Conservation (phyloP, 1,140 invertebrate genomes). For the Bombus pyrosoma region DNA sequence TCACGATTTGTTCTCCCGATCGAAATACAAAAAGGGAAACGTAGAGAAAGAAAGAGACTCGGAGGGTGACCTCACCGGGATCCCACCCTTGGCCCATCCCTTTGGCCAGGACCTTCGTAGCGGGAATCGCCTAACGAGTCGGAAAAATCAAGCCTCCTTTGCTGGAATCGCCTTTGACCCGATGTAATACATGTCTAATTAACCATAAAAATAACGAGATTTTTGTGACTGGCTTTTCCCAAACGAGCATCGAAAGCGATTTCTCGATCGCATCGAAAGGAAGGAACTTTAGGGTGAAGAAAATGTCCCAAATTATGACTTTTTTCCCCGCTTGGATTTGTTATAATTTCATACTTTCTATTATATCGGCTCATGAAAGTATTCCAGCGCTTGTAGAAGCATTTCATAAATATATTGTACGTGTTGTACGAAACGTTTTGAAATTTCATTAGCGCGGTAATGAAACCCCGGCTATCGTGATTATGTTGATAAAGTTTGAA, state of each 20-base stretch:
- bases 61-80: not conserved
- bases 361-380: not conserved
- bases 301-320: not conserved
- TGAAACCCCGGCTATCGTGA: not conserved
- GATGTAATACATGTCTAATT: slow-evolving; percentile 74
- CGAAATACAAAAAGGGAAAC: slow-evolving; percentile 43
- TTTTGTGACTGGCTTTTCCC: slow-evolving; percentile 64
- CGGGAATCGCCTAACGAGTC: slow-evolving; percentile 78
- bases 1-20: slow-evolving; percentile 59
- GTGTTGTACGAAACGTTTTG: not conserved
- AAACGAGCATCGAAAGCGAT: slow-evolving; percentile 58
- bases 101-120: slow-evolving; percentile 55
- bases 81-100: slow-evolving; percentile 47
- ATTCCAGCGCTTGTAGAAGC: not conserved
- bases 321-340: too few relatives aligned
- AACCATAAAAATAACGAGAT: slow-evolving; percentile 82
- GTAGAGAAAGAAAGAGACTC: slow-evolving; percentile 17
- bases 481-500: not conserved
- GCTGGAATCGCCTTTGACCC: slow-evolving; percentile 53
- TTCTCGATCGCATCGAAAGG: slow-evolving; percentile 15
- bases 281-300: not conserved
- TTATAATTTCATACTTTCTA: not conserved
- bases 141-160: slow-evolving; percentile 78
- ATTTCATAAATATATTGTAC: not conserved
- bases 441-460: not conserved